Base-by-base conservation (phyloP, 1,140 invertebrate species). In the Calephelis nemesis region DNA sequence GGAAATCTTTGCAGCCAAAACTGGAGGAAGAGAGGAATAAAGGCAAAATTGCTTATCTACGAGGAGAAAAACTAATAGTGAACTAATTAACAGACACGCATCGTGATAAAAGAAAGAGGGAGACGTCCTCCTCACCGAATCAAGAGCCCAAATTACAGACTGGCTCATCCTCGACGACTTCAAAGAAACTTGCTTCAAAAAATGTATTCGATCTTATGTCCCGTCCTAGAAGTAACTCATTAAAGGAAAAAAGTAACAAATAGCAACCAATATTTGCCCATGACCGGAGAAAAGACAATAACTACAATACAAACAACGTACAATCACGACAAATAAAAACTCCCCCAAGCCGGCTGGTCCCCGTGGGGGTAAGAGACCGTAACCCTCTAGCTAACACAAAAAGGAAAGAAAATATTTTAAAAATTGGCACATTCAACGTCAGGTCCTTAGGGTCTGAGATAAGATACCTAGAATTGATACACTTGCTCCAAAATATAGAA, bases 11-110 rank as follows among this genome's bases (percentile, higher is more conserved):
- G 12, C 47, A 68, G 15, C 60, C 60, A 9, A 62, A 68, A 63
- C 42, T 68, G 7, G 60, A 68, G 40, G 47, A 68, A 52, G 60
- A 68, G 39, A 68, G 50, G 40, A 68, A 45, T 6, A 68, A 68
- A 52, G 60, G 67, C 40, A 68, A 63, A 42, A 68, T 68, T 40
- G 67, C 67, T 7, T 68, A 49, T 9, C 15, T 63, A 3, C 11
- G 47, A 63, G 47, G 47, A 10, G 67, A 52, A 30, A 68, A 68
- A 47, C 15, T 63, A n/a, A 50, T 63, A 50, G 9, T 45, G 40
- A 68, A 68, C 40, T 45, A 30, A 13, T 60, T 30, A 63, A 5
- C 19, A 13, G 60, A 68, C 11, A 63, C 13, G 13, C 13, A 62
- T 7, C 10, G 62, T 4, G 67, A 68, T 7, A 68, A 68, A 12